Evolutionary conservation across 1,140 invertebrate genomes (phyloP).

Genomic region (Eriocheir sinensis): DNA sequence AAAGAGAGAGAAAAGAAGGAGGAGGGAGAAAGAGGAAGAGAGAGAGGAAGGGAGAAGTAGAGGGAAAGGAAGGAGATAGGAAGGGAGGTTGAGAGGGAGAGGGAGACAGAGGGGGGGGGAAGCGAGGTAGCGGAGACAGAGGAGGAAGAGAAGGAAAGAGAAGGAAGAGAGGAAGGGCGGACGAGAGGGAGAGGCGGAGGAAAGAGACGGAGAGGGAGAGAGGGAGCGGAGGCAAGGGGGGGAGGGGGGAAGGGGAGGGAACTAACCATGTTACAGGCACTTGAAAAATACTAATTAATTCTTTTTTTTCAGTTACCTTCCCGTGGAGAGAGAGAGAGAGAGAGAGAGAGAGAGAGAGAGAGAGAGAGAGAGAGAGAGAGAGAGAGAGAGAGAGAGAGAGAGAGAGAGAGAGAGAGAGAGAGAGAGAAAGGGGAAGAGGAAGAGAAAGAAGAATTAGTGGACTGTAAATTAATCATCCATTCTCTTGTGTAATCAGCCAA

Average conservation of each 20-base stretch:
- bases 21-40: neutral
- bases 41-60: neutral
- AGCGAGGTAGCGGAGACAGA: neutral
- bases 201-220: neutral
- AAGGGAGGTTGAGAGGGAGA: neutral
- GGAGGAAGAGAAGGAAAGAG: neutral
- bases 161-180: neutral
- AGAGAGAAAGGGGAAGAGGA: conserved; percentile 22
- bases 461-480: neutral
- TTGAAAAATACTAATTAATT: conserved; percentile 17
- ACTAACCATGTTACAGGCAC: conserved; percentile 1
- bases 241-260: neutral
- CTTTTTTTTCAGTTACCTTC: neutral
- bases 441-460: neutral
- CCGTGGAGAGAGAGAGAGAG: neutral
- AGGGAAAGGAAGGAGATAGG: neutral
- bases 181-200: neutral
- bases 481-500: no score
- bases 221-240: neutral
- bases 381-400: neutral
- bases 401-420: conserved; percentile 22
- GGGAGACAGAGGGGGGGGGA: neutral
- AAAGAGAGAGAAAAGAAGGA: neutral
- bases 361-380: neutral
- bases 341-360: neutral